Percentiles rank a stretch among this genome's conserved stretches.
Evolutionary conservation across 1,140 invertebrate genomes (phyloP).

Genomic region (Anagrus nilaparvatae): DNA sequence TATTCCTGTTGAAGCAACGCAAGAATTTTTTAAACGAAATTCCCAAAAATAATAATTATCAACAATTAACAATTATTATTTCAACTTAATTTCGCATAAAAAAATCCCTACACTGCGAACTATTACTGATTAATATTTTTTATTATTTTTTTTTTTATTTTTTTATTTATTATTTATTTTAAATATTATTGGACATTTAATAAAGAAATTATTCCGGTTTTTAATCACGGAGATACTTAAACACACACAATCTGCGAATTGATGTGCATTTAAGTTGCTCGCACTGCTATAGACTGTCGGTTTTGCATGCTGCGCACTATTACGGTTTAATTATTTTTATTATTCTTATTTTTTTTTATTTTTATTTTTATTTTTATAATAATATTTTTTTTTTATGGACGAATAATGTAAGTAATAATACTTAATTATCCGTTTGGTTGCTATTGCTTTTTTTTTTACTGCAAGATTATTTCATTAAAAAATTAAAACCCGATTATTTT

Average conservation of each 20-base stretch:
- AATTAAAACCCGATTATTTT: constrained; percentile 46
- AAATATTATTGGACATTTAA: constrained; percentile 38
- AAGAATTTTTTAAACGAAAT: too few species aligned
- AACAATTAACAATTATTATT: neutral
- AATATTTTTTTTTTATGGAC: too few species aligned
- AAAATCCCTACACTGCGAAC: constrained; percentile 4
- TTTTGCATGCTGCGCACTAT: constrained; percentile 43
- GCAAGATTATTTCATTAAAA: constrained; percentile 46
- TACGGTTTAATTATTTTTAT: too few species aligned
- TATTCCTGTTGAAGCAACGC: constrained; percentile 37
- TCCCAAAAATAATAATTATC: too few species aligned
- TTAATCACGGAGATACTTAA: constrained; percentile 45
- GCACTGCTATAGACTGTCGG: constrained; percentile 44
- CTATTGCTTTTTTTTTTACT: constrained; percentile 35
- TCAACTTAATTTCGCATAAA: neutral
- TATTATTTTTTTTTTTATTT: constrained; percentile 1
- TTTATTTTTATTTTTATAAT: too few species aligned
- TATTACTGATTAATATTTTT: neutral
- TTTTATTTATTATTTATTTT: neutral
- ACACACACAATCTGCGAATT: too few species aligned
- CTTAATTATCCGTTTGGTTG: too few species aligned
- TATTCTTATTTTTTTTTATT: too few species aligned
- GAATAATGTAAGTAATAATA: too few species aligned
- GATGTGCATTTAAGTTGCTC: too few species aligned
- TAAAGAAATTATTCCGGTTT: constrained; percentile 47